Evolutionary conservation across 2,888 invertebrate species (phyloP).

Genomic region (Tetheella fluctuosa): DNA sequence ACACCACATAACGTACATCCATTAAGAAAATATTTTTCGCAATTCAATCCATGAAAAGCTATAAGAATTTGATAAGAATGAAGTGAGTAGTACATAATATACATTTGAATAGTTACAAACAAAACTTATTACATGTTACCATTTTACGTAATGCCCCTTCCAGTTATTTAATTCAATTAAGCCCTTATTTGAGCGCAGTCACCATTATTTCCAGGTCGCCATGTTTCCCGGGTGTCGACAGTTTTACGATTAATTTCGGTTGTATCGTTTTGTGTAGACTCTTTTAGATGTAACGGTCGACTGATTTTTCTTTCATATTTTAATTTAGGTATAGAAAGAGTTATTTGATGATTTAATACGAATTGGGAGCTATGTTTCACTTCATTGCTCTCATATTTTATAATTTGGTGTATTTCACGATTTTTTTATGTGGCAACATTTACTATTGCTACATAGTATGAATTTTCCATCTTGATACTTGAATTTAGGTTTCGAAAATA

Average conservation of each 20-base stretch:
- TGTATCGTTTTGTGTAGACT: background rate
- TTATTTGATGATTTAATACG: background rate
- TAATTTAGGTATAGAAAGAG: background rate
- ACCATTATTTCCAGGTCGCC: background rate
- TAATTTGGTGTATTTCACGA: too few species aligned
- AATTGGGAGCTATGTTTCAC: background rate
- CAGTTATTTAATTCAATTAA: constrained; percentile 10
- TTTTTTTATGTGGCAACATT: too few species aligned
- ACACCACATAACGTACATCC: too few species aligned
- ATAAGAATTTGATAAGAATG: too few species aligned
- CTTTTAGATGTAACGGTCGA: background rate
- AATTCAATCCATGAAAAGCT: too few species aligned
- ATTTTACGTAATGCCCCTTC: background rate
- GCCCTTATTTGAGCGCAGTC: background rate
- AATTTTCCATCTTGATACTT: too few species aligned
- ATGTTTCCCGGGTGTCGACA: background rate
- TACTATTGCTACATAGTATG: too few species aligned
- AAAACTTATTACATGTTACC: background rate
- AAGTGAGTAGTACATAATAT: too few species aligned
- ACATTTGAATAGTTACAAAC: too few species aligned
- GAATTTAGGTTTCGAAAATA: too few species aligned
- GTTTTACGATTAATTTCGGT: constrained; percentile 1
- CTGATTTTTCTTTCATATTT: background rate
- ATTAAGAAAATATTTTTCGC: too few species aligned
- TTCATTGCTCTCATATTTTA: background rate